A percentile compares a stretch with the other conserved stretches of the same genome.
phyloP scores from a whole-genome alignment of 2,797 vertebrate genomes.

The Ctenopoma kingsleyae region DNA sequence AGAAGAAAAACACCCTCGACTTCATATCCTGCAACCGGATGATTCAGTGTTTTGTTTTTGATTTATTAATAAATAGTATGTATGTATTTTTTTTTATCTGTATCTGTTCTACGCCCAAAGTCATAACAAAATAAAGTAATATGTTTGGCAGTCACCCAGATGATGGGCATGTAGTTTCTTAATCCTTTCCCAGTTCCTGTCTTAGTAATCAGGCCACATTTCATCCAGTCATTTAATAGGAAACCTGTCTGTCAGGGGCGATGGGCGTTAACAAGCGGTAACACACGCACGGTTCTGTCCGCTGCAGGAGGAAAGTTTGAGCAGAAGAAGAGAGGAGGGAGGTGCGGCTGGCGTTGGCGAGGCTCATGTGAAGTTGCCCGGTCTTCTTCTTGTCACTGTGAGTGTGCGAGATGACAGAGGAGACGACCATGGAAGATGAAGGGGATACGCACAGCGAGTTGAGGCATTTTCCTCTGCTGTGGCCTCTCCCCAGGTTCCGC shows the following conservation, averaged over 20 bases:
- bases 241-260: neutral
- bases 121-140: slow-evolving; percentile 3
- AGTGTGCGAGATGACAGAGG: slow-evolving; percentile 26
- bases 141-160: slow-evolving; percentile 8
- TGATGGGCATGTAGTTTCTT: neutral
- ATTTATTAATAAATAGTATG: neutral
- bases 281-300: neutral
- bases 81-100: neutral
- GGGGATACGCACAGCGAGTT: slow-evolving; percentile 60
- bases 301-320: slow-evolving; percentile 23
- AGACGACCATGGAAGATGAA: slow-evolving; percentile 67
- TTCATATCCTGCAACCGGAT: too few relatives aligned
- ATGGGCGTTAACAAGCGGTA: slow-evolving; percentile 42
- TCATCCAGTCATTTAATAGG: neutral
- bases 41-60: too few relatives aligned
- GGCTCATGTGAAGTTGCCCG: neutral
- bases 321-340: slow-evolving; percentile 3
- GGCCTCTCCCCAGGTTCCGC: slow-evolving; percentile 71
- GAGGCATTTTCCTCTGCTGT: slow-evolving; percentile 56
- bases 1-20: too few relatives aligned
- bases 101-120: neutral
- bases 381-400: neutral
- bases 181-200: neutral
- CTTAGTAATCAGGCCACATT: slow-evolving; percentile 4
- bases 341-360: neutral